Conservation (phyloP, 2,888 invertebrate genomes). For the Dynastes tityus region DNA sequence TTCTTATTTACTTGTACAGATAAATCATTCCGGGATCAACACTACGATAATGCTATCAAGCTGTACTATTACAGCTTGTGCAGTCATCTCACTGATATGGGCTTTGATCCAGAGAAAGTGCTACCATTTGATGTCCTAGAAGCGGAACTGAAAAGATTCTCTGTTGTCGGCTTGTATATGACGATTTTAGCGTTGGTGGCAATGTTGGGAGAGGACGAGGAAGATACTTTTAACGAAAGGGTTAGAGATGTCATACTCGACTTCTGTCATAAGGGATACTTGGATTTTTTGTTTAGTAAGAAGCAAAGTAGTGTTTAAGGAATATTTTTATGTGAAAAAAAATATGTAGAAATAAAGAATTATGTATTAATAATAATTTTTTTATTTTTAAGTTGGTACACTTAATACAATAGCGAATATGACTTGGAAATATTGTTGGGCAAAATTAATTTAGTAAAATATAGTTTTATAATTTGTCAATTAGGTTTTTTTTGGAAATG, state of each 20-base stretch:
- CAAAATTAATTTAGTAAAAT: too few relatives aligned
- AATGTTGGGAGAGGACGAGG: constrained; percentile 58
- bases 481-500: too few relatives aligned
- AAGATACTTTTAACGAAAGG: constrained; percentile 52
- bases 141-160: constrained; percentile 59
- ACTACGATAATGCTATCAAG: constrained; percentile 60
- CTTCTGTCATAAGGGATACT: constrained; percentile 43
- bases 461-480: too few relatives aligned
- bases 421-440: too few relatives aligned
- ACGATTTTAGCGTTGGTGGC: constrained; percentile 52
- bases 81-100: constrained; percentile 56
- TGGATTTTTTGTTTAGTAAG: constrained; percentile 38
- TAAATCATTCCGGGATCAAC: constrained; percentile 58
- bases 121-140: constrained; percentile 59
- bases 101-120: constrained; percentile 58
- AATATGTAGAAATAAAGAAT: neutral
- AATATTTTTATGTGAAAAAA: neutral
- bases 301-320: neutral
- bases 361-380: neutral
- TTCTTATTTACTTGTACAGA: constrained; percentile 62
- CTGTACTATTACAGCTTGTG: constrained; percentile 62
- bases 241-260: constrained; percentile 53
- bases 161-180: constrained; percentile 57
- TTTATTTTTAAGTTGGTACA: neutral
- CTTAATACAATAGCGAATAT: too few relatives aligned